Evolutionary conservation across 2,113 vertebrate genomes (phyloP).

Genomic region (Lota lota): DNA sequence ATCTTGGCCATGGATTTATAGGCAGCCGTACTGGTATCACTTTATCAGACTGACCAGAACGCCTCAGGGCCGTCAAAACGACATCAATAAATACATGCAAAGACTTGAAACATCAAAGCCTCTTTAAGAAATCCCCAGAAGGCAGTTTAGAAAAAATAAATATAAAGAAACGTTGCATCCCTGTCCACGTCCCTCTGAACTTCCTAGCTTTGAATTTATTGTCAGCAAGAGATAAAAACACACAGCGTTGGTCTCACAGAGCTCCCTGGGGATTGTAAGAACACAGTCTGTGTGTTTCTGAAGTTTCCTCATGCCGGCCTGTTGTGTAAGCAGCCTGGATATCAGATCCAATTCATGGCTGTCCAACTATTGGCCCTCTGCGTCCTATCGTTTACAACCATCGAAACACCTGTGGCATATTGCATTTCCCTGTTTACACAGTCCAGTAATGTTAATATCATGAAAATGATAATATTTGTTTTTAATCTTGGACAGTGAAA

Average conservation of each 20-base stretch:
- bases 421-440: no score
- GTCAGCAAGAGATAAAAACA: slow-evolving; percentile 42
- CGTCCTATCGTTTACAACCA: slow-evolving; percentile 22
- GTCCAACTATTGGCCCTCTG: slow-evolving; percentile 24
- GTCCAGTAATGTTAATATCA: no score
- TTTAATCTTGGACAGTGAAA: no score
- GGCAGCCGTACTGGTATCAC: slow-evolving; percentile 41
- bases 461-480: no score
- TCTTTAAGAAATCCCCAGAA: slow-evolving; percentile 11
- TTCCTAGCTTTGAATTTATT: slow-evolving; percentile 49
- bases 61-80: slow-evolving; percentile 32
- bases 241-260: slow-evolving; percentile 28
- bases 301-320: background rate
- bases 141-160: slow-evolving; percentile 16
- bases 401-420: background rate
- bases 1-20: slow-evolving; percentile 45
- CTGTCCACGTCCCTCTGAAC: slow-evolving; percentile 48
- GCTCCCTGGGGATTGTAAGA: slow-evolving; percentile 22
- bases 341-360: slow-evolving; percentile 31
- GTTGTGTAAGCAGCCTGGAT: slow-evolving; percentile 42
- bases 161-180: slow-evolving; percentile 16
- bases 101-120: slow-evolving; percentile 12
- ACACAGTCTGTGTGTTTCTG: slow-evolving; percentile 27
- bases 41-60: slow-evolving; percentile 50
- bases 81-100: slow-evolving; percentile 1